Conservation (phyloP, 2,888 invertebrate species). For the Nasonovia ribisnigri region DNA sequence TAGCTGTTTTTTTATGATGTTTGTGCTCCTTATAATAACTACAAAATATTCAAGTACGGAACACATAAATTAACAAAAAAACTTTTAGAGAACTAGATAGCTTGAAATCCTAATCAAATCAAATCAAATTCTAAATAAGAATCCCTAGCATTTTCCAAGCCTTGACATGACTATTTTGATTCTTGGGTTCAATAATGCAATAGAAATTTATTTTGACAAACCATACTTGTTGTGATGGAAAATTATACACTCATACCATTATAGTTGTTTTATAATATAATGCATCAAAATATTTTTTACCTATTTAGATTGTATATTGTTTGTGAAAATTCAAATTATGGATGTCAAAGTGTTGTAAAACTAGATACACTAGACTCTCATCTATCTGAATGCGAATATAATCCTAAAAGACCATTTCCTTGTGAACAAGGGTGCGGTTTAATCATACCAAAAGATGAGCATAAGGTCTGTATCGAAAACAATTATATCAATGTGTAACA, state of each 20-base stretch:
- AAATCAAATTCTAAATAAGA: neutral
- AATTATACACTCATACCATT: neutral
- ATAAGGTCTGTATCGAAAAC: conserved; percentile 74
- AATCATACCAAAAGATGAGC: conserved; percentile 94
- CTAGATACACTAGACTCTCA: conserved; percentile 88
- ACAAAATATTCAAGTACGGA: neutral
- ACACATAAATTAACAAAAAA: neutral
- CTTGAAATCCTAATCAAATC: neutral
- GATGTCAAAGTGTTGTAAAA: conserved; percentile 87
- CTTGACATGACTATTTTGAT: neutral
- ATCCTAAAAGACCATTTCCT: conserved; percentile 92
- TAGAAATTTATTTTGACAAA: neutral
- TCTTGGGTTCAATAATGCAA: neutral
- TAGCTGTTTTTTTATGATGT: neutral
- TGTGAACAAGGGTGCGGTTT: conserved; percentile 96
- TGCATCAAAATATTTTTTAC: conserved; percentile 18
- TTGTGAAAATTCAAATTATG: conserved; percentile 91
- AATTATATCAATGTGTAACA: neutral
- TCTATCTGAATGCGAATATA: conserved; percentile 91
- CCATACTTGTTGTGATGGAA: neutral
- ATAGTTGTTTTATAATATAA: neutral
- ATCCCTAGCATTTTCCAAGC: neutral
- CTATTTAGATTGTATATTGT: conserved; percentile 82
- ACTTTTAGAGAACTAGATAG: neutral
- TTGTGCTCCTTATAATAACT: neutral